A percentile compares a stretch with the other conserved stretches of the same genome.
These are phyloP conservation scores for Cliona cf. orientalis DNA, from an alignment of 37 sponge, comb jelly and placozoan genomes.

Conservation along the genomic window DNA sequence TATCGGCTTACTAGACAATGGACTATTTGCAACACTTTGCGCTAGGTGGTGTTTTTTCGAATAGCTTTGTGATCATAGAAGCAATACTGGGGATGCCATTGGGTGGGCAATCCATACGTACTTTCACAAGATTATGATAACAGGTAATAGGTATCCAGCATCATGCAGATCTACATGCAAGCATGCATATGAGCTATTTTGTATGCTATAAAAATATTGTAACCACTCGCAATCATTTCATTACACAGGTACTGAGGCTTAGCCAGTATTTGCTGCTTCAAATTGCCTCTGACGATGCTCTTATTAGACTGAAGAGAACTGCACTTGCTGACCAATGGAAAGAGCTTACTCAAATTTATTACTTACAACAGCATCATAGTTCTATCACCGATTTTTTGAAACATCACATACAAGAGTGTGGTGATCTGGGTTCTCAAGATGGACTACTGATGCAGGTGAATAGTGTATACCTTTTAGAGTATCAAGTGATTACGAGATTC, in stretches of 20 bases:
- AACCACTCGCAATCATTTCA: too few species aligned
- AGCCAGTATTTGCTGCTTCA: conserved; percentile 62
- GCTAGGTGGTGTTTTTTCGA: too few species aligned
- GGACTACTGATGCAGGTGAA: conserved; percentile 39
- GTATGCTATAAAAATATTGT: neutral
- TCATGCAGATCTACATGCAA: too few species aligned
- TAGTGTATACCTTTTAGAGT: neutral
- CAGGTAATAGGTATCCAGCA: too few species aligned
- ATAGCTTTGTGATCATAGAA: too few species aligned
- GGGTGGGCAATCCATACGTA: too few species aligned
- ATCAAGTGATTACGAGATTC: neutral
- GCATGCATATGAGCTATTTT: neutral
- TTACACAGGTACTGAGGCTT: conserved; percentile 28
- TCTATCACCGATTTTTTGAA: conserved; percentile 51
- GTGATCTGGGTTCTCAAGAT: neutral
- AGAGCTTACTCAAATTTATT: conserved; percentile 28
- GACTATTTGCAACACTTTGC: too few species aligned
- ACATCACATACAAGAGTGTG: conserved; percentile 6
- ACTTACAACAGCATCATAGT: conserved; percentile 32
- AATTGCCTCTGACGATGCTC: conserved; percentile 68
- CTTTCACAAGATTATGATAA: too few species aligned
- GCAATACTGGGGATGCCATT: too few species aligned
- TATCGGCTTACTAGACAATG: too few species aligned
- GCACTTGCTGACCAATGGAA: neutral
- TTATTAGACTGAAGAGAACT: conserved; percentile 38